A percentile compares a stretch with the other conserved stretches of the same genome.
phyloP scores from a whole-genome alignment of 1,140 invertebrate species.

The Pectinophora gossypiella region DNA sequence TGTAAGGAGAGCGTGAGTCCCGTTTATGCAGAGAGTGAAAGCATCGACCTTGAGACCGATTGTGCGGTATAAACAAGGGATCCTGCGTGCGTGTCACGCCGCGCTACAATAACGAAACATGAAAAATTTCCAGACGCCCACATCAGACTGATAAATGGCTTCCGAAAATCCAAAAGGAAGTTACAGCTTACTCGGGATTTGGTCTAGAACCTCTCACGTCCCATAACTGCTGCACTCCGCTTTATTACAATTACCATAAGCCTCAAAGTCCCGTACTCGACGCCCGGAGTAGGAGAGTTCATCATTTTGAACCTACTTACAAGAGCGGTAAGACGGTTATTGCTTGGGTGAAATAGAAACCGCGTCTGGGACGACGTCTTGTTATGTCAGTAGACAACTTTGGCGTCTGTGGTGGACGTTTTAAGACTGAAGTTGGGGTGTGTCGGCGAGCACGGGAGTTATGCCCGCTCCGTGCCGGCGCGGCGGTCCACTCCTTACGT shows the following conservation, averaged over 20 bases:
- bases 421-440: conserved; percentile 50
- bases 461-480: conserved; percentile 65
- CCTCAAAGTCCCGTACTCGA: conserved; percentile 72
- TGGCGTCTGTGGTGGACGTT: conserved; percentile 37
- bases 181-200: conserved; percentile 79
- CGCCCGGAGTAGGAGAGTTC: conserved; percentile 43
- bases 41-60: conserved; percentile 43
- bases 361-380: conserved; percentile 48
- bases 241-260: conserved; percentile 75
- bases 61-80: conserved; percentile 40
- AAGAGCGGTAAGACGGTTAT: conserved; percentile 66
- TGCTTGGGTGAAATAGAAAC: conserved; percentile 69
- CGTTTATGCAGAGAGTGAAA: neutral
- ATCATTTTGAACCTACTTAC: conserved; percentile 72
- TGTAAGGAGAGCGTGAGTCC: neutral
- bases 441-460: conserved; percentile 48
- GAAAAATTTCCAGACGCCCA: conserved; percentile 74
- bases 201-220: conserved; percentile 75
- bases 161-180: conserved; percentile 80
- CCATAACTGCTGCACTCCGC: conserved; percentile 75
- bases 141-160: conserved; percentile 79
- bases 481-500: conserved; percentile 72
- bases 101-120: conserved; percentile 71
- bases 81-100: conserved; percentile 52
- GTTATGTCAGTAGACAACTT: conserved; percentile 36